phyloP scores from a whole-genome alignment of 2,113 vertebrate genomes.

The Hoplias malabaricus region DNA sequence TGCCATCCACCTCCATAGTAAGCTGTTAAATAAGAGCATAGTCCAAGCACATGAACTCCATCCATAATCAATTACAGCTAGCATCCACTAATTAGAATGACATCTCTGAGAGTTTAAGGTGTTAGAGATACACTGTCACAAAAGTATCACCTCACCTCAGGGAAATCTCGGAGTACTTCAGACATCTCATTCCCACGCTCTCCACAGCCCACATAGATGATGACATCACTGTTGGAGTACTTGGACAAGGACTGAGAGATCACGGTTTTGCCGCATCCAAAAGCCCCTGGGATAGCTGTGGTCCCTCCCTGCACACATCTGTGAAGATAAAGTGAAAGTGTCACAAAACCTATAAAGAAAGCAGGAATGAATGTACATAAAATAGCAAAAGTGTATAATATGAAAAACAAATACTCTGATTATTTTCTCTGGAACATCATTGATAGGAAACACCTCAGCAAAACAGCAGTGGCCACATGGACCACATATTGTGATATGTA shows the following conservation, averaged over 20 bases:
- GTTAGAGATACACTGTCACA: neutral
- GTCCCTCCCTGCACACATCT: conserved; percentile 98
- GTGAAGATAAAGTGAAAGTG: conserved; percentile 45
- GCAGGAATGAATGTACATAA: conserved; percentile 45
- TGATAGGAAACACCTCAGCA: too few species aligned
- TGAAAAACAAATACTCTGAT: neutral
- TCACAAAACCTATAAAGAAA: conserved; percentile 28
- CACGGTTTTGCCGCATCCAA: conserved; percentile 96
- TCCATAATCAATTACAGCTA: neutral
- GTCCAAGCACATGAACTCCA: conserved; percentile 35
- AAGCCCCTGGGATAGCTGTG: conserved; percentile 95
- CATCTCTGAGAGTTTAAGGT: neutral
- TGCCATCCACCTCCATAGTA: conserved; percentile 97
- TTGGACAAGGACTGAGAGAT: conserved; percentile 98
- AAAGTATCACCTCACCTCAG: conserved; percentile 80
- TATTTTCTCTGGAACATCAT: too few species aligned
- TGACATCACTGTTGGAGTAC: conserved; percentile 97
- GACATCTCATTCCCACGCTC: conserved; percentile 99
- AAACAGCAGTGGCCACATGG: too few species aligned
- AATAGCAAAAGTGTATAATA: neutral
- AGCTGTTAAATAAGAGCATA: conserved; percentile 72
- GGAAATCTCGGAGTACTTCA: conserved; percentile 96
- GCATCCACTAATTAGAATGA: too few species aligned
- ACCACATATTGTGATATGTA: too few species aligned
- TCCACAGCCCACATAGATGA: conserved; percentile 95